Evolutionary conservation across 2,888 invertebrate genomes (phyloP).

Genomic region (Sturmia bella): DNA sequence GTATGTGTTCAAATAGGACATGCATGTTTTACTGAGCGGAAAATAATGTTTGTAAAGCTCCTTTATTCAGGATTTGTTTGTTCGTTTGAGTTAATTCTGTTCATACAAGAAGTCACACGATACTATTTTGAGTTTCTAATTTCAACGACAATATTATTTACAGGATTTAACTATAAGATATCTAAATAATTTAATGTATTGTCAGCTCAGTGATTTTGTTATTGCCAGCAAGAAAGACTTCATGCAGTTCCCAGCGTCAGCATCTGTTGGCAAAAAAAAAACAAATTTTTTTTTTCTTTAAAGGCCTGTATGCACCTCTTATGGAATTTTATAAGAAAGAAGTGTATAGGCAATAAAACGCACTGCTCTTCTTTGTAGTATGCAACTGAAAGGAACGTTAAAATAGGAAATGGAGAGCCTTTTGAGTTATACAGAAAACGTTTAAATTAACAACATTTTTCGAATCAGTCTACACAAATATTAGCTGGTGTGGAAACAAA

Average conservation of each 20-base stretch:
- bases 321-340: too few relatives aligned
- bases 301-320: too few relatives aligned
- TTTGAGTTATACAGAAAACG: too few relatives aligned
- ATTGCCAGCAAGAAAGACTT: neutral
- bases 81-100: slow-evolving; percentile 6
- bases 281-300: too few relatives aligned
- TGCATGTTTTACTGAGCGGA: neutral
- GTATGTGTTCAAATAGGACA: slow-evolving; percentile 20
- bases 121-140: slow-evolving; percentile 23
- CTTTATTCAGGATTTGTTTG: slow-evolving; percentile 9
- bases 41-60: slow-evolving; percentile 2
- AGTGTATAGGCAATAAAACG: too few relatives aligned
- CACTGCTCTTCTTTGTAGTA: too few relatives aligned
- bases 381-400: too few relatives aligned
- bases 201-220: neutral
- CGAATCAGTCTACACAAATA: too few relatives aligned
- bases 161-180: slow-evolving; percentile 8
- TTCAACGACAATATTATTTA: slow-evolving; percentile 23
- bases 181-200: slow-evolving; percentile 7
- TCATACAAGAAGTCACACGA: neutral
- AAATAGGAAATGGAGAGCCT: too few relatives aligned
- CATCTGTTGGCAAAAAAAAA: too few relatives aligned
- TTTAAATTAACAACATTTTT: too few relatives aligned
- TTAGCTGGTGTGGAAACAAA: too few relatives aligned
- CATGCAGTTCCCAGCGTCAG: neutral